Base-by-base conservation (phyloP, 2,888 invertebrate genomes). In the Xestoiulus laeticollis region DNA sequence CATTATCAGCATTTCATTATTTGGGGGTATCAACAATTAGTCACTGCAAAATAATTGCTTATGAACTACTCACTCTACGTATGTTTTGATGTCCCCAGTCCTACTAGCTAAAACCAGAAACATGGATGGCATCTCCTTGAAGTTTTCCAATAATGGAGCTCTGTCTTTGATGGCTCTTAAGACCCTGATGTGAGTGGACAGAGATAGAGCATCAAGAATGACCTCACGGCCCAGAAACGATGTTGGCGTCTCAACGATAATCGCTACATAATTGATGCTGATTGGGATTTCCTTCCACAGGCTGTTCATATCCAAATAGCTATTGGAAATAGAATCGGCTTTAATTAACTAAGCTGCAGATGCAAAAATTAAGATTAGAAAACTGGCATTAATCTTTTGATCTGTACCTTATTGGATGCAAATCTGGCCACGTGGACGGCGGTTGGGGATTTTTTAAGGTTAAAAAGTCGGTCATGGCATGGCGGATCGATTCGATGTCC, bases 391-490 rank as follows among this genome's bases (percentile, higher is more conserved):
- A n/a, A n/a, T n/a, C n/a, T n/a, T 48, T 33, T 8, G 19, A n/a
- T 33, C 22, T 88, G 89, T 93, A 93, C 90, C 93, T 93, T 85
- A 94, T 93, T 44, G 95, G 94, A 48, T 92, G 91, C 16, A 96
- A 93, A 90, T 94, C 94, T 14, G 96, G 96, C 93, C 95, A 95
- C 22, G 92, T 92, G 59, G 91, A 90, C 26, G 89, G 88, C 26
- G 88, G 87, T n/a, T 87, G 68, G 19, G 87, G 48, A 87, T 88
- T 88, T 83, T 96, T 95, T 88, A 92, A 92, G 90, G 94, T 93
- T 88, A 96, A 91, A 89, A 94, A 93, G 19, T 92, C 90, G 19
- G 96, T 92, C 30, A 95, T 91, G 86, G 92, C 91, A 48, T 92
- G 90, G 91, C 94, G 94, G n/a, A 96, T 93, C 86, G 93, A 93